These are phyloP conservation scores for Metalampra italica DNA, from an alignment of 2,888 invertebrate genomes.

Conservation along the genomic window DNA sequence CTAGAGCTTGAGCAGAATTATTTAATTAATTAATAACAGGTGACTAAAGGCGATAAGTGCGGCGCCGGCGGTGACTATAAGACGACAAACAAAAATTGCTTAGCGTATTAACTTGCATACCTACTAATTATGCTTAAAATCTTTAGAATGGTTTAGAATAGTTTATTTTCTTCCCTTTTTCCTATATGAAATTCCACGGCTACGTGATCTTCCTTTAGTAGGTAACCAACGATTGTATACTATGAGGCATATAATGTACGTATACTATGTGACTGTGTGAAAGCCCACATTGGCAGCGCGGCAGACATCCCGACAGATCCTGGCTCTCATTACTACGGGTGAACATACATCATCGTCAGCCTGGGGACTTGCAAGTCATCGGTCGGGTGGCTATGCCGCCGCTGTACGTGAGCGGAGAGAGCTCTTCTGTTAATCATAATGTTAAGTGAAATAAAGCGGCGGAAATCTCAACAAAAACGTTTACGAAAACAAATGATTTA, in stretches of 20 bases:
- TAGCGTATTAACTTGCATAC: too few relatives aligned
- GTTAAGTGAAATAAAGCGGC: neutral
- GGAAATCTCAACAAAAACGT: neutral
- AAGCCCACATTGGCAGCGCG: conserved; percentile 8
- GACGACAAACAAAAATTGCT: too few relatives aligned
- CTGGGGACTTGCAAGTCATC: conserved; percentile 48
- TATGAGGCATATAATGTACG: too few relatives aligned
- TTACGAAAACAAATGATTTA: too few relatives aligned
- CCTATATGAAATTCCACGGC: too few relatives aligned
- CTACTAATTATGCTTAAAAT: too few relatives aligned
- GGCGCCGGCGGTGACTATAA: too few relatives aligned
- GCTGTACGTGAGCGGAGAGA: conserved; percentile 26
- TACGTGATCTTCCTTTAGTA: neutral
- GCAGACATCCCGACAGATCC: conserved; percentile 26
- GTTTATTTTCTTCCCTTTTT: too few relatives aligned
- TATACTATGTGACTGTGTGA: neutral
- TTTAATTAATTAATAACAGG: too few relatives aligned
- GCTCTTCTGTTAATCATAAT: conserved; percentile 17
- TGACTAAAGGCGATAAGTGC: too few relatives aligned
- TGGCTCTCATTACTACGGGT: conserved; percentile 45
- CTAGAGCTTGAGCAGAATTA: too few relatives aligned
- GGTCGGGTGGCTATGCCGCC: conserved; percentile 22
- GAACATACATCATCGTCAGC: conserved; percentile 63
- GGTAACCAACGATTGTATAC: neutral
- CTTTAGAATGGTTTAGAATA: too few relatives aligned